Evolutionary conservation across 2,797 vertebrate species (phyloP).

Genomic region (Tokudaia tokunoshimensis): DNA sequence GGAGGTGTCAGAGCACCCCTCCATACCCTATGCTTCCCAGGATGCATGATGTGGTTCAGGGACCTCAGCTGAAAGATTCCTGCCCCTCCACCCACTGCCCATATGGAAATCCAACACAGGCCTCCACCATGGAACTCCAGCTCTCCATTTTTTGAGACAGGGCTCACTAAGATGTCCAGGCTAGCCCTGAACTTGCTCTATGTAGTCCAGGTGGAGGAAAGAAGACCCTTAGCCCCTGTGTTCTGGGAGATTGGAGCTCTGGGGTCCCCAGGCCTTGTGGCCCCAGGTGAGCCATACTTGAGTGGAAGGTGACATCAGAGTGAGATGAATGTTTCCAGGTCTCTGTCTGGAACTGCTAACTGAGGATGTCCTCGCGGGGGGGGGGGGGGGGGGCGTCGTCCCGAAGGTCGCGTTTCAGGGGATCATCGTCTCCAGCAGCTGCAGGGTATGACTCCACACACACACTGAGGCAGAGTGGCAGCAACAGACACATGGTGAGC

Average conservation of each 20-base stretch:
- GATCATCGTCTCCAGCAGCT: slow-evolving; percentile 92
- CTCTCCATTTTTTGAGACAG: background rate
- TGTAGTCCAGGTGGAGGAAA: background rate
- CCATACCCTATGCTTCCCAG: background rate
- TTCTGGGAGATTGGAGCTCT: background rate
- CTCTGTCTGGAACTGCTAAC: slow-evolving; percentile 92
- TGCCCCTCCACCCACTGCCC: background rate
- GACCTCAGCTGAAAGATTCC: background rate
- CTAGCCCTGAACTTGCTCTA: background rate
- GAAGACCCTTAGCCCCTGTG: background rate
- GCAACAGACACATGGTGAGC: background rate
- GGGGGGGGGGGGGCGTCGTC: slow-evolving; percentile 76
- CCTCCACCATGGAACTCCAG: background rate
- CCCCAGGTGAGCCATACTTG: slow-evolving; percentile 85
- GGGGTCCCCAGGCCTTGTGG: background rate
- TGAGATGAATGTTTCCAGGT: slow-evolving; percentile 94
- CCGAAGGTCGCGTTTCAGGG: slow-evolving; percentile 90
- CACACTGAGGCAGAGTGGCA: slow-evolving; percentile 88
- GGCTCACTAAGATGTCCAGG: background rate
- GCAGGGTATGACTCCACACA: slow-evolving; percentile 94
- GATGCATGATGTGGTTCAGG: background rate
- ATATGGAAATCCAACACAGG: background rate
- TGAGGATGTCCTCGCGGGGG: slow-evolving; percentile 92
- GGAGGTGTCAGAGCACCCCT: background rate
- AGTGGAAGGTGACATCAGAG: slow-evolving; percentile 90